These are phyloP conservation scores for Diadegma fenestrale DNA, from an alignment of 2,888 invertebrate genomes.

Conservation along the genomic window DNA sequence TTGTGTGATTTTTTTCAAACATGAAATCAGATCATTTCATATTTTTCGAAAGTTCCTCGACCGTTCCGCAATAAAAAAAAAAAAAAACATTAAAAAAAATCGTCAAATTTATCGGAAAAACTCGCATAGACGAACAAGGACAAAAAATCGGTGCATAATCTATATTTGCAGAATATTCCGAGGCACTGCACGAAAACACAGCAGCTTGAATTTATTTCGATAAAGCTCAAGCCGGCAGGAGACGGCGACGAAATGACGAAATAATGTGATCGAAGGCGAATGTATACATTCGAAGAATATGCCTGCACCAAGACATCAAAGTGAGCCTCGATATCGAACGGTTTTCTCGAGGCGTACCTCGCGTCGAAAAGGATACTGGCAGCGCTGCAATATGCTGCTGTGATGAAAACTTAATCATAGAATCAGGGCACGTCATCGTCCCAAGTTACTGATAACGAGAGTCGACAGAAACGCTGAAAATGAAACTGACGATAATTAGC, in stretches of 20 bases:
- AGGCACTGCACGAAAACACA: neutral
- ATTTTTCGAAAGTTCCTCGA: no score
- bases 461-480: neutral
- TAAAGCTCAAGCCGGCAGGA: neutral
- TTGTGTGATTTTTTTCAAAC: no score
- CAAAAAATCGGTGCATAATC: no score
- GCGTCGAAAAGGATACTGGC: constrained; percentile 1
- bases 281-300: neutral
- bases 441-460: neutral
- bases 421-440: neutral
- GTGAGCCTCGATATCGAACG: neutral
- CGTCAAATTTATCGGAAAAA: no score
- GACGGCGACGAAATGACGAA: neutral
- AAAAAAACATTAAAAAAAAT: no score
- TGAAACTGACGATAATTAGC: neutral
- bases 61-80: no score
- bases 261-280: neutral
- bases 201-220: neutral
- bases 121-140: no score
- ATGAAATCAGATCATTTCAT: no score
- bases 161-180: no score
- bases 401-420: neutral
- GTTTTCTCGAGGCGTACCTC: neutral
- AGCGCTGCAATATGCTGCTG: neutral
- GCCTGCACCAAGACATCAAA: neutral